Percentiles rank a stretch among this genome's conserved stretches.
Conservation (phyloP, 2,797 vertebrate species). For the Poliocrania exsul region DNA sequence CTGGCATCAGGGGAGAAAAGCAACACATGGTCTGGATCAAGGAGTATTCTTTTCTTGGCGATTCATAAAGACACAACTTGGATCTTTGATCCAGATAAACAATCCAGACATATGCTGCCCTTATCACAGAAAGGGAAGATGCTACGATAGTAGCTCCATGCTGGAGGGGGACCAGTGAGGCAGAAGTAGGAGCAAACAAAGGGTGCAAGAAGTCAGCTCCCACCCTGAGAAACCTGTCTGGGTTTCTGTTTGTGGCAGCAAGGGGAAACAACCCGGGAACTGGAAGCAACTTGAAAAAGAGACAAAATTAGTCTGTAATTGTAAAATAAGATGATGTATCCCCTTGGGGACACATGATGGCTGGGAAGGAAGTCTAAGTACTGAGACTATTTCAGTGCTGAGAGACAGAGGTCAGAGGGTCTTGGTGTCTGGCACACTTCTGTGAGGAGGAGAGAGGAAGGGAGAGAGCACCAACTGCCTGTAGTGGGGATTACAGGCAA, state of each 20-base stretch:
- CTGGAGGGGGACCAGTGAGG: not conserved
- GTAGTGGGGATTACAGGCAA: not conserved
- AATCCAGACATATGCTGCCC: slow-evolving; percentile 51
- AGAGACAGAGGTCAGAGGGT: not conserved
- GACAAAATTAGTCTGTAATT: not conserved
- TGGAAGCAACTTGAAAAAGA: not conserved
- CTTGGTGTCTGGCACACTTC: not conserved
- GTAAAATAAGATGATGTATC: not conserved
- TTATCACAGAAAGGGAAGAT: slow-evolving; percentile 14
- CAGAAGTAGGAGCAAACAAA: not conserved
- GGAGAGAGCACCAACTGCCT: not conserved
- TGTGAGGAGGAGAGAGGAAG: not conserved
- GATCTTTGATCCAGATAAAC: slow-evolving; percentile 22
- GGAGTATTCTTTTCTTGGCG: slow-evolving; percentile 33
- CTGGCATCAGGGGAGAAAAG: not conserved
- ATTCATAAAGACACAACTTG: slow-evolving; percentile 24
- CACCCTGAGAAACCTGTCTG: not conserved
- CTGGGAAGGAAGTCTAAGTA: not conserved
- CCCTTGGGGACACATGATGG: not conserved
- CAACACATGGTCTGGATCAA: slow-evolving; percentile 30
- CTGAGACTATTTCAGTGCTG: not conserved
- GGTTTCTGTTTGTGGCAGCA: not conserved
- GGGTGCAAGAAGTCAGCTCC: not conserved
- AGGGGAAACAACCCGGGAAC: not conserved
- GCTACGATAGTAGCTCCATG: not conserved